A percentile compares a stretch with the other conserved stretches of the same genome.
phyloP scores from a whole-genome alignment of 2,888 invertebrate genomes.

The Pogonocherus hispidulus region DNA sequence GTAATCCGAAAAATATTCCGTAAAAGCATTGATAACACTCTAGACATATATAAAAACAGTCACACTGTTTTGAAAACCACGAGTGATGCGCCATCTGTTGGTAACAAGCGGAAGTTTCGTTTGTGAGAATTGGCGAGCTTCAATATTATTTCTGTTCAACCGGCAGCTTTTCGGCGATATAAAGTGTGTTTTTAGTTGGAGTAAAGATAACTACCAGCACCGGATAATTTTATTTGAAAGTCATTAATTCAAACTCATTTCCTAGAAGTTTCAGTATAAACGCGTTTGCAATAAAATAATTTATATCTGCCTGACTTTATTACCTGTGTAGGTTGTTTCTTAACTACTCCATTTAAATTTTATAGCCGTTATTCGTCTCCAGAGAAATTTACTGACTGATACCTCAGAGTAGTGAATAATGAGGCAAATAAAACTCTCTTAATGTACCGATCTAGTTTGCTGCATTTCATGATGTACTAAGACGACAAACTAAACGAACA shows the following conservation, averaged over 20 bases:
- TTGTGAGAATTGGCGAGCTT: too few species aligned
- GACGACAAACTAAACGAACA: not conserved
- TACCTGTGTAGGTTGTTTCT: constrained; percentile 10
- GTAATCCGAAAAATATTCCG: too few species aligned
- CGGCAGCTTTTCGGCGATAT: too few species aligned
- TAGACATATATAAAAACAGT: too few species aligned
- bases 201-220: too few species aligned
- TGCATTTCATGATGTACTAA: not conserved
- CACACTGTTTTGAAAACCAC: too few species aligned
- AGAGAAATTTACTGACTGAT: constrained; percentile 7
- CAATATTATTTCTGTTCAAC: too few species aligned
- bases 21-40: too few species aligned
- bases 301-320: constrained; percentile 10
- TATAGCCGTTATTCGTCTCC: constrained; percentile 8
- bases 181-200: too few species aligned
- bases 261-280: not conserved
- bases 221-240: not conserved
- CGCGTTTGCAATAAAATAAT: constrained; percentile 18
- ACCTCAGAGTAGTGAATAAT: constrained; percentile 2
- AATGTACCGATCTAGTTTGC: not conserved
- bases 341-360: constrained; percentile 11
- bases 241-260: not conserved
- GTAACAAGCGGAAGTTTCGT: too few species aligned
- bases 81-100: too few species aligned
- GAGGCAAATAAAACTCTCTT: not conserved